Conservation (phyloP, 2,888 invertebrate genomes). For the Leucania comma region DNA sequence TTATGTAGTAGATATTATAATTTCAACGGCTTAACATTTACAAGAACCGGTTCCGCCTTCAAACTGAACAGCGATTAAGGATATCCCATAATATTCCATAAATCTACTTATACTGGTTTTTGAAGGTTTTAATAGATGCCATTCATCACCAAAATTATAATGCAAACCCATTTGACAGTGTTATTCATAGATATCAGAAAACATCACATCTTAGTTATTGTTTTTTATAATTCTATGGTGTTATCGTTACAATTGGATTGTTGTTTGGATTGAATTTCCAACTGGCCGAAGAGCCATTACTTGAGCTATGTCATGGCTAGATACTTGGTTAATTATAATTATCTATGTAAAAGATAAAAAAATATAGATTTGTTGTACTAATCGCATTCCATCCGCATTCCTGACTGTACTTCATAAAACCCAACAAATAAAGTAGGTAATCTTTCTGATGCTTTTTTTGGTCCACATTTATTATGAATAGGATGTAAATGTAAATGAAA, state of each 20-base stretch:
- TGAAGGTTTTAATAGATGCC: background rate
- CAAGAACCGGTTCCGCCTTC: background rate
- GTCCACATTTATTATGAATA: background rate
- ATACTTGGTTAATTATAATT: background rate
- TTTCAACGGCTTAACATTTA: background rate
- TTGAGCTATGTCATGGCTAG: background rate
- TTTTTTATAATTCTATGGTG: no score
- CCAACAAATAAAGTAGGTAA: background rate
- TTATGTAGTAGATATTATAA: background rate
- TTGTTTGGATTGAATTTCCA: background rate
- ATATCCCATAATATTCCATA: background rate
- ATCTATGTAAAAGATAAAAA: conserved; percentile 23
- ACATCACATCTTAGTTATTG: no score
- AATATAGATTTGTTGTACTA: conserved; percentile 17
- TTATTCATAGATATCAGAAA: no score
- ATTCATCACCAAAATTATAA: background rate
- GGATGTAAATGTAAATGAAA: background rate
- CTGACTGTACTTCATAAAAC: conserved; percentile 3
- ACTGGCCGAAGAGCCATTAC: background rate
- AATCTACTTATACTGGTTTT: background rate
- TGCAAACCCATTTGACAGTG: background rate
- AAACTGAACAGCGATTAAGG: background rate
- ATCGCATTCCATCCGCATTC: conserved; percentile 40
- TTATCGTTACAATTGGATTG: background rate
- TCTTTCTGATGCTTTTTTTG: background rate